Conservation (phyloP, 2,888 invertebrate genomes). For the Syritta pipiens region DNA sequence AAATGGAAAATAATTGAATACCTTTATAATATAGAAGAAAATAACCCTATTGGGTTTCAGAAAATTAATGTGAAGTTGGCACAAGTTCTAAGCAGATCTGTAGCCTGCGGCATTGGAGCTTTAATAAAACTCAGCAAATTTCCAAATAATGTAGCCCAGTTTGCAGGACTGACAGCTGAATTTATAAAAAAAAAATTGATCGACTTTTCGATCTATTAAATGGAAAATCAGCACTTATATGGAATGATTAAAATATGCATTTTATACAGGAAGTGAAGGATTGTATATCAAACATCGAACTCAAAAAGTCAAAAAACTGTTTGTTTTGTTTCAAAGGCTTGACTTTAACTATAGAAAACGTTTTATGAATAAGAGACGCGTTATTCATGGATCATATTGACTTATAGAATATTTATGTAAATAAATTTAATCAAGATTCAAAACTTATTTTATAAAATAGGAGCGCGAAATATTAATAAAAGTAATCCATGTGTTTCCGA, state of each 20-base stretch:
- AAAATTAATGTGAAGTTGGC: slow-evolving; percentile 60
- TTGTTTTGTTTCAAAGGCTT: slow-evolving; percentile 21
- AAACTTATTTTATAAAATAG: slow-evolving; percentile 18
- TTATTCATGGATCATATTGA: neutral
- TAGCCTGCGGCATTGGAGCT: slow-evolving; percentile 13
- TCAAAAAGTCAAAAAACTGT: neutral
- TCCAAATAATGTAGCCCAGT: slow-evolving; percentile 6
- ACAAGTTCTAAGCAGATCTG: slow-evolving; percentile 48
- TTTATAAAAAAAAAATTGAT: slow-evolving; percentile 29
- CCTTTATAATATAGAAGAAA: slow-evolving; percentile 26
- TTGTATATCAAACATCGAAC: neutral
- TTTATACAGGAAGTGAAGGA: neutral
- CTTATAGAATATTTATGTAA: slow-evolving; percentile 3
- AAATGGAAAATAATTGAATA: slow-evolving; percentile 29
- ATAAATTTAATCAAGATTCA: slow-evolving; percentile 23
- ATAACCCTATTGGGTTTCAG: slow-evolving; percentile 47
- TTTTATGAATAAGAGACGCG: neutral
- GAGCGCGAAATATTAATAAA: slow-evolving; percentile 24
- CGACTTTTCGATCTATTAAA: slow-evolving; percentile 19
- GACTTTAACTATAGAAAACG: neutral
- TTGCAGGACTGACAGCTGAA: slow-evolving; percentile 8
- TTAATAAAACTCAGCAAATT: slow-evolving; percentile 25
- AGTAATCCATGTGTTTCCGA: slow-evolving; percentile 3
- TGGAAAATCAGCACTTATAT: slow-evolving; percentile 17
- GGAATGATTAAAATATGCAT: slow-evolving; percentile 4